Conservation (phyloP, 2,113 vertebrate species). For the Ia io region DNA sequence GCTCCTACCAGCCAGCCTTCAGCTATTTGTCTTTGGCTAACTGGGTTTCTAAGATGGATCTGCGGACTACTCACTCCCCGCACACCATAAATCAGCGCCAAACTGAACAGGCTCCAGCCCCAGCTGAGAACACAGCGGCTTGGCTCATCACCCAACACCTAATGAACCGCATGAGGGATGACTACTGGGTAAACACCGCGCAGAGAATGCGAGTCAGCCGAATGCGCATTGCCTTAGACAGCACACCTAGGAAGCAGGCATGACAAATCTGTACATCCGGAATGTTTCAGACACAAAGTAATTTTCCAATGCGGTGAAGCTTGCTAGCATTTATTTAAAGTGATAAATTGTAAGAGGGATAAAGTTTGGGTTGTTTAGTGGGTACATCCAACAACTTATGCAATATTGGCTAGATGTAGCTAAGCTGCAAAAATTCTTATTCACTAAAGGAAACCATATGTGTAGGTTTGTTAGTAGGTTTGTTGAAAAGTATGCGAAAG, state of each 20-base stretch:
- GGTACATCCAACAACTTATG: neutral
- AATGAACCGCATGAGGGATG: conserved; percentile 32
- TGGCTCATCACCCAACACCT: conserved; percentile 33
- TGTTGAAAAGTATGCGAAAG: neutral
- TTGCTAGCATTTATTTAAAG: conserved; percentile 22
- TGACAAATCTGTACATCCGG: neutral
- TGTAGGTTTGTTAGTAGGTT: neutral
- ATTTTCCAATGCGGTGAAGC: neutral
- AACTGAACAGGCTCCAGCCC: conserved; percentile 32
- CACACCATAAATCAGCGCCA: conserved; percentile 40
- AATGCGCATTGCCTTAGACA: neutral
- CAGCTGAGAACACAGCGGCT: conserved; percentile 28
- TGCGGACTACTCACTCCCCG: neutral
- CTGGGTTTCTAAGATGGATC: neutral
- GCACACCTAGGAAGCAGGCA: neutral
- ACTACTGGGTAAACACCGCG: neutral
- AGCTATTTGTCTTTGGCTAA: conserved; percentile 51
- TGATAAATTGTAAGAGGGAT: conserved; percentile 10
- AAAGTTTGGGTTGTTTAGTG: neutral
- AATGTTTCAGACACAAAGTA: neutral
- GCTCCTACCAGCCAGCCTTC: neutral
- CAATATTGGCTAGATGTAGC: neutral
- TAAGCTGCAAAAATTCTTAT: neutral
- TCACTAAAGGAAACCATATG: neutral
- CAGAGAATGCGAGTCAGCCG: neutral